phyloP scores from a whole-genome alignment of 2,888 invertebrate genomes.

The Rhingia rostrata region DNA sequence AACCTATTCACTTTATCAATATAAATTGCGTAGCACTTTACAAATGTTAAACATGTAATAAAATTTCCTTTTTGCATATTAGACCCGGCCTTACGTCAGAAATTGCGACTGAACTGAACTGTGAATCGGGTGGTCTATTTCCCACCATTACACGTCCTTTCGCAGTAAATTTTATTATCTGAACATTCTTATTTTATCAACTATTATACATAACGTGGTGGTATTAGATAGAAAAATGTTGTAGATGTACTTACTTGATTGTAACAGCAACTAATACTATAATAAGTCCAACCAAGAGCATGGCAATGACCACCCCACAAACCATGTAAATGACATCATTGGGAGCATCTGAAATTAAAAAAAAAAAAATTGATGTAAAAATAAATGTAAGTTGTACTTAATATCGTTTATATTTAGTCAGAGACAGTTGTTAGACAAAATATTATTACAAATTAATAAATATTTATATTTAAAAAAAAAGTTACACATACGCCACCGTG shows the following conservation, averaged over 20 bases:
- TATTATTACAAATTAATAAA: not conserved
- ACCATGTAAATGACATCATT: conserved; percentile 93
- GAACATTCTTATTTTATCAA: conserved; percentile 17
- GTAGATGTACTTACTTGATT: conserved; percentile 86
- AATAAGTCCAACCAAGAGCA: conserved; percentile 91
- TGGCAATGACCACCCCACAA: conserved; percentile 92
- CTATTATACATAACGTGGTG: conserved; percentile 9
- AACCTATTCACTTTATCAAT: conserved; percentile 13
- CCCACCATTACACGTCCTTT: conserved; percentile 43
- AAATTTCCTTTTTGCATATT: conserved; percentile 31
- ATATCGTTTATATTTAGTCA: too few relatives aligned
- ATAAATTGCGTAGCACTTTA: conserved; percentile 19
- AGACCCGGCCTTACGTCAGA: conserved; percentile 13
- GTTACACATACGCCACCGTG: conserved; percentile 44
- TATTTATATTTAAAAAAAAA: not conserved
- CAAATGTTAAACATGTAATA: conserved; percentile 15
- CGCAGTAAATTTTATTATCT: not conserved
- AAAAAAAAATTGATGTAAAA: conserved; percentile 74
- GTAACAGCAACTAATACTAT: conserved; percentile 91
- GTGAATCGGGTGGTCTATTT: conserved; percentile 52
- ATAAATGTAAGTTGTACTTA: too few relatives aligned
- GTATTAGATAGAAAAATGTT: conserved; percentile 7
- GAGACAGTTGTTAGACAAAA: conserved; percentile 14
- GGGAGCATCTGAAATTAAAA: conserved; percentile 90
- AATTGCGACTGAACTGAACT: conserved; percentile 67